Conservation (phyloP, 2,113 vertebrate genomes). For the Uria lomvia region DNA sequence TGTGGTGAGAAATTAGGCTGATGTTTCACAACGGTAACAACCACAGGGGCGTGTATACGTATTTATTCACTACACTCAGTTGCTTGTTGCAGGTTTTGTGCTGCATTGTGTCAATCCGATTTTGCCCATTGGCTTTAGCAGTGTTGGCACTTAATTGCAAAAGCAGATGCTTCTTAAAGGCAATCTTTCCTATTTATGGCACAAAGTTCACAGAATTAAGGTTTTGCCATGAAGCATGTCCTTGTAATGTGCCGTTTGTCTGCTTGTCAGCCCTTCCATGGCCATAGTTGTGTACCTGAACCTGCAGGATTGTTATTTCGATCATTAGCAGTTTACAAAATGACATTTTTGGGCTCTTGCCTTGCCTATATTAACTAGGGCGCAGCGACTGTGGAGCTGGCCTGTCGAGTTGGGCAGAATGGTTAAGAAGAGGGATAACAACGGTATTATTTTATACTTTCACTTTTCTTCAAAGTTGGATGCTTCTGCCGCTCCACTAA, state of each 20-base stretch:
- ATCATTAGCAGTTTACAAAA: neutral
- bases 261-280: neutral
- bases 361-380: neutral
- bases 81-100: neutral
- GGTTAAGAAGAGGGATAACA: neutral
- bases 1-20: neutral
- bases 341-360: neutral
- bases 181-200: neutral
- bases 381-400: neutral
- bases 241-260: neutral
- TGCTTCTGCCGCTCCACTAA: neutral
- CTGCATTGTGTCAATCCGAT: neutral
- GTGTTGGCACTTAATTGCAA: neutral
- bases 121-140: neutral
- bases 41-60: fast-evolving
- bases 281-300: neutral
- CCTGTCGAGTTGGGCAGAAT: neutral
- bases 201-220: neutral
- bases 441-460: neutral
- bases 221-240: neutral
- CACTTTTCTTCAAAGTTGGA: neutral
- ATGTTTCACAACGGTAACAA: neutral
- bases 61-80: neutral
- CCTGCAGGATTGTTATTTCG: neutral
- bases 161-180: neutral